Conservation (phyloP, 1,140 invertebrate genomes). For the Sycophaga agraensis region DNA sequence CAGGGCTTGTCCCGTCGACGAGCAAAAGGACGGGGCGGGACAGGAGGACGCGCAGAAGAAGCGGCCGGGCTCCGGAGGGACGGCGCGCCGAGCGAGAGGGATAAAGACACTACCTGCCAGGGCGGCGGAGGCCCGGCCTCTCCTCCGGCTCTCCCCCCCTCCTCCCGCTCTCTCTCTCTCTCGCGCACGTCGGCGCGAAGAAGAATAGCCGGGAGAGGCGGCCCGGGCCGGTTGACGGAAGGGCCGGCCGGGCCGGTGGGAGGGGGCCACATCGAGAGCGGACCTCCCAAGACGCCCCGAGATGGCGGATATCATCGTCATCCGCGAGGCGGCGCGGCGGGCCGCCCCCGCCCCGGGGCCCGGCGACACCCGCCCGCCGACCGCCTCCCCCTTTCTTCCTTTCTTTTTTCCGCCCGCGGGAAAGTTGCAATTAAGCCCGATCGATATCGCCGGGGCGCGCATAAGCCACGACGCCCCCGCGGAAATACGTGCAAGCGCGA, state of each 20-base stretch:
- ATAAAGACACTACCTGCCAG: slow-evolving; percentile 47
- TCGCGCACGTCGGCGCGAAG: slow-evolving; percentile 28
- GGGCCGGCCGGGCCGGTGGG: slow-evolving; percentile 22
- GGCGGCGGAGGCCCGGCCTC: too few relatives aligned
- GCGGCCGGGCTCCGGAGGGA: neutral
- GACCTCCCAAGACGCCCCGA: slow-evolving; percentile 59
- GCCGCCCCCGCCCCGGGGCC: neutral
- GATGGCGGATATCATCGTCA: slow-evolving; percentile 49
- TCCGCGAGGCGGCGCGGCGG: neutral
- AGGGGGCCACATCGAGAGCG: slow-evolving; percentile 54
- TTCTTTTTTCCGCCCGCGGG: too few relatives aligned
- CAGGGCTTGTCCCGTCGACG: slow-evolving; percentile 37
- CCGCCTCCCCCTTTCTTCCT: neutral
- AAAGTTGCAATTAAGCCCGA: too few relatives aligned
- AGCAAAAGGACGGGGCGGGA: slow-evolving; percentile 10
- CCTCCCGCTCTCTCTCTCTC: too few relatives aligned
- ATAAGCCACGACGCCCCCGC: too few relatives aligned
- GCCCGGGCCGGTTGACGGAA: slow-evolving; percentile 33
- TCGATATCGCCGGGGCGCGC: neutral
- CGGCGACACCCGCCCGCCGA: too few relatives aligned
- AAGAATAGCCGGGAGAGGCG: slow-evolving; percentile 10
- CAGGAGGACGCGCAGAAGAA: neutral
- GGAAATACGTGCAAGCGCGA: too few relatives aligned
- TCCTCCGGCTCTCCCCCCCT: too few relatives aligned
- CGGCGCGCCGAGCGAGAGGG: slow-evolving; percentile 35